Base-by-base conservation (phyloP, 2,888 invertebrate species). In the Diabrotica balteata region DNA sequence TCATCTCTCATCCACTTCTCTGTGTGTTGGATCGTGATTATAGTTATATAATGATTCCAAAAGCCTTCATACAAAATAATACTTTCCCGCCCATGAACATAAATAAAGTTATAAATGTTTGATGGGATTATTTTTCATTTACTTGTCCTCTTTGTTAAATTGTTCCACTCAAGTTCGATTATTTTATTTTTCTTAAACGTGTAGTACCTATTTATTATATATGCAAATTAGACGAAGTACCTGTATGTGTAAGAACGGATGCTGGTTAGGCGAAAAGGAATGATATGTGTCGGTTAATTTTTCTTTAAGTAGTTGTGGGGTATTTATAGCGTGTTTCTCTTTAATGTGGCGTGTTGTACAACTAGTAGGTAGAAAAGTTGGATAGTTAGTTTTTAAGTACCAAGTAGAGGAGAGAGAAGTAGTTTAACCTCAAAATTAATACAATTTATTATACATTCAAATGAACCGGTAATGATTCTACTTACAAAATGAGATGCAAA, bases 81-180 rank as follows among this genome's bases (percentile, higher is more conserved):
- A 54, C 6, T 7, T 17, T 5, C 17, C 9, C 55, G 70, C 71
- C 66, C 64, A n/a, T 57, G 55, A 8, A 7, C 69, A 69, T 72
- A 69, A 75, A 79, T 79, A 70, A 77, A 80, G 77, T 79, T 79
- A 80, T 79, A 78, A 79, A 79, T 78, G 78, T 76, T 78, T 77
- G 77, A 79, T 74, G 76, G 74, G 74, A 74, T 78, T 76, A 76
- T 77, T 77, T 76, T 71, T 70, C 71, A 64, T 67, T 61, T 71
- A 69, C 68, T 71, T 59, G 69, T 63, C 49, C 51, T 49, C 68
- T 72, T 70, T 71, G 70, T 70, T 59, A 59, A 61, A 68, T 69
- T 44, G 52, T 55, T 66, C 51, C 60, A 43, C 66, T 65, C 67
- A 55, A 55, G 55, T 66, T 69, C 55, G 68, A 67, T 67, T 67